Evolutionary conservation across 2,113 vertebrate genomes (phyloP), one percentile per base, ranked within the genome.

Genomic region (Sinocyclocheilus maitianheensis): DNA sequence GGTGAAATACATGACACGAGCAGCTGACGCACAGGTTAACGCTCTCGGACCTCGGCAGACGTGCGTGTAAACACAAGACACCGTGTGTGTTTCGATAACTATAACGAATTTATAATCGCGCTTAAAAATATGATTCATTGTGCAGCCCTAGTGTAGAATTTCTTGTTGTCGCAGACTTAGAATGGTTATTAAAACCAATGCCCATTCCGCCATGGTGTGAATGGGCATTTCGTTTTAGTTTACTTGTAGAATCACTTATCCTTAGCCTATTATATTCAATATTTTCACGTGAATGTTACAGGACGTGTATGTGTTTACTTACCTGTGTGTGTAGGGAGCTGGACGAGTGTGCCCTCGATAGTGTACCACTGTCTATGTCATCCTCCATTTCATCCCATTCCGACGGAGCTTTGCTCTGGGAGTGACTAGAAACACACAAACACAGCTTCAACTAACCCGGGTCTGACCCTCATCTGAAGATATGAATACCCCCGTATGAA

Each of bases 321-420:
- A 93, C 91, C 91, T 90, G 81, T 88, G 94, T 91, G 88, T 95
- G 92, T 74, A 94, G 24, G 14, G 94, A 94, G 81, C 90, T 91
- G 80, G 90, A 85, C 84, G 93, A 95, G 65, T 93, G 92, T 89
- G 91, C 89, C 65, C 90, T 91, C 8, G 93, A 92, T 4, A 95
- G 89, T 85, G 89, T 87, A 12, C 94, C 93, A 34, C 90, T 89
- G 74, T 92, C 91, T 24, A 89, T 37, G 4, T 89, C 87, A 10
- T 94, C 94, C 30, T 82, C 90, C 0, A 89, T 69, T 1, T 94
- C 92, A 0, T 94, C 93, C 93, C 94, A 93, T 12, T 92, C 92
- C 85, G 90, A 93, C 12, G 91, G 92, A 69, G 91, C 90, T 88
- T 92, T 95, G 84, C 87, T 92, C 34, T 94, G 85, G 60, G 94